Evolutionary conservation across 2,888 invertebrate species (phyloP), one percentile per base, ranked within the genome.

Genomic region (Mesorhabditis spiculigera): DNA sequence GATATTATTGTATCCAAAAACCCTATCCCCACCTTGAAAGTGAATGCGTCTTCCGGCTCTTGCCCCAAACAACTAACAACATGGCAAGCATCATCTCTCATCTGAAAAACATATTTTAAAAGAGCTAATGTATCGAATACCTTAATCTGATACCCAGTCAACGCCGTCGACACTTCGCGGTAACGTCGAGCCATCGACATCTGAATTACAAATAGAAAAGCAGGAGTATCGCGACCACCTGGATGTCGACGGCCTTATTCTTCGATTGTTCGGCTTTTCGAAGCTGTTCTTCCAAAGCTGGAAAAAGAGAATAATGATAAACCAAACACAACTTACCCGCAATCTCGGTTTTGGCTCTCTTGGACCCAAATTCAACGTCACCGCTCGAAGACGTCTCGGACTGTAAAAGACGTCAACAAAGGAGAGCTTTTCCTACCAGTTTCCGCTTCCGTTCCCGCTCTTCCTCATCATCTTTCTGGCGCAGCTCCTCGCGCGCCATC

Each of bases 101-200:
- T 50, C 58, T 50, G 3, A 50, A 50, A 13, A 13, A 13, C 58
- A 50, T 10, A 50, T 50, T 50, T 50, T 13, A n/a, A 28, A 28
- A 28, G 28, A 28, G 28, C 28, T 28, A 28, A 28, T 28, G 3
- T 1, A 28, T 28, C 28, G 28, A 28, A 50, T 50, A 77, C 64
- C 50, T 78, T 78, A 66, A 78, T 71, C 63, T 78, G 75, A 10
- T 72, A 74, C 10, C 78, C 78, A 6, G 77, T 77, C 41, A 78
- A 63, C 10, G 73, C 75, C 13, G 75, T 67, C 6, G 73, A 72
- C 10, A 73, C 67, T 68, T 75, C 74, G 10, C 78, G 72, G 63
- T 61, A 73, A 69, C 4, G 4, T 5, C 28, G 28, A 63, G 41
- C 28, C 5, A 50, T 13, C 41, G 28, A 8, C 13, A 28, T 58